Evolutionary conservation across 2,888 invertebrate species (phyloP).

Genomic region (Parelbella ahira): DNA sequence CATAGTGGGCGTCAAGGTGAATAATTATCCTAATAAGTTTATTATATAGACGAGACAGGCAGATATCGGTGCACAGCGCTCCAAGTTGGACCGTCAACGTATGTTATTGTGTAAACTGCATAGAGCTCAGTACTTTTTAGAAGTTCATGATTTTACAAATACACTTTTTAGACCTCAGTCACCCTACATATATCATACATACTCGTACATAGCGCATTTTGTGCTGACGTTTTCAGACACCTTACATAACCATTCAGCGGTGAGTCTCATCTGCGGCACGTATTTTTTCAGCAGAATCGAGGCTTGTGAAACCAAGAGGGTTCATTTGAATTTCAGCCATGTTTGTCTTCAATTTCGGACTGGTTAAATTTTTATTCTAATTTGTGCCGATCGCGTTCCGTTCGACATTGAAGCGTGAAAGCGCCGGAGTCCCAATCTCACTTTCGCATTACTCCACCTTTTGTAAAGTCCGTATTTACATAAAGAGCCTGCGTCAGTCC

Average conservation of each 20-base stretch:
- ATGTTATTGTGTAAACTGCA: too few relatives aligned
- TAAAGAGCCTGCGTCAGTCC: conserved; percentile 68
- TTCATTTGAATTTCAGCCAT: conserved; percentile 30
- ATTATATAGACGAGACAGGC: too few relatives aligned
- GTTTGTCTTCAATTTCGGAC: conserved; percentile 43
- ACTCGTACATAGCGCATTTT: too few relatives aligned
- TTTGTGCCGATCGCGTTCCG: conserved; percentile 45
- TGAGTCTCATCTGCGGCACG: conserved; percentile 7
- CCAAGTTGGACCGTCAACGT: too few relatives aligned
- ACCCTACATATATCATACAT: too few relatives aligned
- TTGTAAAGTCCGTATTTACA: conserved; percentile 70
- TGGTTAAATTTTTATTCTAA: conserved; percentile 43
- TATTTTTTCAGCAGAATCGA: conserved; percentile 22
- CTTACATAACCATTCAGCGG: conserved; percentile 7
- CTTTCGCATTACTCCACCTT: conserved; percentile 65
- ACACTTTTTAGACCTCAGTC: too few relatives aligned
- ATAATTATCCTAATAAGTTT: too few relatives aligned
- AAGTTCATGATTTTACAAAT: too few relatives aligned
- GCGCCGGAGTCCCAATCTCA: conserved; percentile 60
- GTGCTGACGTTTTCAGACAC: too few relatives aligned
- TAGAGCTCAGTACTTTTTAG: too few relatives aligned
- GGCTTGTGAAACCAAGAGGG: conserved; percentile 11
- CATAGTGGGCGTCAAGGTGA: too few relatives aligned
- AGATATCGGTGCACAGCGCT: too few relatives aligned
- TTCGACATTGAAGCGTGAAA: conserved; percentile 50